A percentile compares a stretch with the other conserved stretches of the same genome.
These are phyloP conservation scores for Schizotus pectinicornis DNA, from an alignment of 2,888 invertebrate species.

Conservation along the genomic window DNA sequence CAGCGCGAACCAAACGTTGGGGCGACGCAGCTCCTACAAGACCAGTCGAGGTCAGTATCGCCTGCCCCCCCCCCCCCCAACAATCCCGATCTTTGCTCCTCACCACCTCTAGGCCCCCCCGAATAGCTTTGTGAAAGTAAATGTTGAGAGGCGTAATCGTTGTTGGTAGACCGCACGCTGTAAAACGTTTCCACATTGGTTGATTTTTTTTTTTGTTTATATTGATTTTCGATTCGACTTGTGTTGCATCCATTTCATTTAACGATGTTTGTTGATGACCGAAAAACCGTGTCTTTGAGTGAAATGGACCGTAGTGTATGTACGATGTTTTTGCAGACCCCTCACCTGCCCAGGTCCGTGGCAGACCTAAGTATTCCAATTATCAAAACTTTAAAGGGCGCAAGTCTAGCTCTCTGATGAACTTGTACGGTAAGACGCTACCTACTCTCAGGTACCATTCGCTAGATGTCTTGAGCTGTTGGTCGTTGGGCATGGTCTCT, in stretches of 20 bases:
- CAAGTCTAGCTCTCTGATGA: slow-evolving; percentile 95
- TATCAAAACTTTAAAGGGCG: slow-evolving; percentile 89
- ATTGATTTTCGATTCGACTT: slow-evolving; percentile 21
- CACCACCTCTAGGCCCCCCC: slow-evolving; percentile 5
- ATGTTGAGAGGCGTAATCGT: slow-evolving; percentile 32
- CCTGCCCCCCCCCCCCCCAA: neutral
- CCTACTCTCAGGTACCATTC: slow-evolving; percentile 22
- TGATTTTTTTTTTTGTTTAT: slow-evolving; percentile 30
- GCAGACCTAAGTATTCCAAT: slow-evolving; percentile 83
- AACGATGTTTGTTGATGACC: slow-evolving; percentile 23
- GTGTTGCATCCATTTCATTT: slow-evolving; percentile 48
- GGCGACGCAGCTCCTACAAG: slow-evolving; percentile 85
- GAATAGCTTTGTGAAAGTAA: slow-evolving; percentile 29
- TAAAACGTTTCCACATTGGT: slow-evolving; percentile 15
- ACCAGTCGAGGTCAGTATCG: slow-evolving; percentile 79
- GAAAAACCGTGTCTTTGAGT: slow-evolving; percentile 21
- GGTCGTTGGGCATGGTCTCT: slow-evolving; percentile 31
- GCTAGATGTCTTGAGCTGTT: slow-evolving; percentile 31
- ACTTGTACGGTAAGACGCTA: slow-evolving; percentile 89
- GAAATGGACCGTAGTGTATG: slow-evolving; percentile 54
- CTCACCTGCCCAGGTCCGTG: slow-evolving; percentile 78
- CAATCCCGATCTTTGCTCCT: neutral
- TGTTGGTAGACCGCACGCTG: slow-evolving; percentile 33
- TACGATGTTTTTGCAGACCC: slow-evolving; percentile 80
- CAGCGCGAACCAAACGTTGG: slow-evolving; percentile 70